Base-by-base conservation (phyloP, 2,888 invertebrate genomes). In the Aethes cnicana region DNA sequence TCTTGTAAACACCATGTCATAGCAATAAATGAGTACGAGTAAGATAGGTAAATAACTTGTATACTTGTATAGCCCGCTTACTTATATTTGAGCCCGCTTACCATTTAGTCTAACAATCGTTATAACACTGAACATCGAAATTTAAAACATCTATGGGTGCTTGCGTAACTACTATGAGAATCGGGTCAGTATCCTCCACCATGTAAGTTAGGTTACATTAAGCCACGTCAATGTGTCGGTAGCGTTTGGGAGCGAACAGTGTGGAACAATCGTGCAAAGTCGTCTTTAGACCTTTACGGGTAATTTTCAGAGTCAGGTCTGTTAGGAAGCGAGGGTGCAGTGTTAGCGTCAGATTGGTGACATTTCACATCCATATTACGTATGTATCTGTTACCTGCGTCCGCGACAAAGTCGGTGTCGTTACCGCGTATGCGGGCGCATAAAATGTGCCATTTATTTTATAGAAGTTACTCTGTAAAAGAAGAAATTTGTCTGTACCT, bases 401-500 rank as follows among this genome's bases (percentile, higher is more conserved):
- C 77, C 81, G 69, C 71, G 77, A 71, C 66, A 74, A 67, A 70
- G 73, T 72, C 52, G 85, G 75, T 72, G 84, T 77, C 32, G 82
- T 74, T 74, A 80, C 72, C 67, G 81, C 73, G 70, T 73, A 77
- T 61, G 79, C 74, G 67, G 84, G 79, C 70, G 79, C 74, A 74
- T 81, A 82, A 79, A 77, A 83, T 61, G 87, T 81, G 69, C 83
- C 88, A 67, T 89, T 89, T 69, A 86, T 79, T 87, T 83, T 89
- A 89, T 88, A 87, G 88, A 89, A 88, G 88, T 88, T 87, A 58
- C 86, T 88, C 88, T 89, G 88, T 48, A 87, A 89, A 87, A 82
- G 66, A 87, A 83, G 72, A 84, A 83, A 73, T 57, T 59, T 63
- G 50, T 18, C 23, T 52, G 37, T 37, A 52, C 44, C 44, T 32